Evolutionary conservation across 2,113 vertebrate species (phyloP).

Genomic region (Phycodurus eques): DNA sequence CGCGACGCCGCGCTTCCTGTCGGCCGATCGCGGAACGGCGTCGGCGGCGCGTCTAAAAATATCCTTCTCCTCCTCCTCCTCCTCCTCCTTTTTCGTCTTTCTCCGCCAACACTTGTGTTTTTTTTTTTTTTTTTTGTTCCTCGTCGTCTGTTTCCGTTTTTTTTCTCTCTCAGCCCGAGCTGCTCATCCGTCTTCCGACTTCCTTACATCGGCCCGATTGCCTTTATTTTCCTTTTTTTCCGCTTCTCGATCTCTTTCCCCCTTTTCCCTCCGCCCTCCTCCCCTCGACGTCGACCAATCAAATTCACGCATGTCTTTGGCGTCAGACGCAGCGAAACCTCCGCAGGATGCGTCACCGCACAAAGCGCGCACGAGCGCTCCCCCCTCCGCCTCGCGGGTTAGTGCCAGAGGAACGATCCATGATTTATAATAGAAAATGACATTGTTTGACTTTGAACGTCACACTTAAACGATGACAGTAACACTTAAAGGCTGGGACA

Average conservation of each 20-base stretch:
- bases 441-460: background rate
- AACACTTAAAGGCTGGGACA: background rate
- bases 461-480: background rate
- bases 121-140: conserved; percentile 2
- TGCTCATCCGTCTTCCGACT: conserved; percentile 44
- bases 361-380: background rate
- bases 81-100: background rate
- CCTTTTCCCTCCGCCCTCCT: background rate
- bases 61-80: conserved; percentile 17
- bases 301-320: background rate
- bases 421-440: background rate
- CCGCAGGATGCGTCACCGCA: conserved; percentile 53
- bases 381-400: conserved; percentile 23
- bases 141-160: conserved; percentile 50
- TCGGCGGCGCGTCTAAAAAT: conserved; percentile 15
- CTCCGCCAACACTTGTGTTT: conserved; percentile 9
- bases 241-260: background rate
- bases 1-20: background rate
- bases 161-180: background rate
- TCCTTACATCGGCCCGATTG: conserved; percentile 19
- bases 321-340: conserved; percentile 33
- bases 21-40: conserved; percentile 20
- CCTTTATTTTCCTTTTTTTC: conserved; percentile 17
- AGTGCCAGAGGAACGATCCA: background rate
- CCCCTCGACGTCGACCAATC: conserved; percentile 43